Evolutionary conservation across 2,888 invertebrate genomes (phyloP).

Genomic region (Mantis religiosa): DNA sequence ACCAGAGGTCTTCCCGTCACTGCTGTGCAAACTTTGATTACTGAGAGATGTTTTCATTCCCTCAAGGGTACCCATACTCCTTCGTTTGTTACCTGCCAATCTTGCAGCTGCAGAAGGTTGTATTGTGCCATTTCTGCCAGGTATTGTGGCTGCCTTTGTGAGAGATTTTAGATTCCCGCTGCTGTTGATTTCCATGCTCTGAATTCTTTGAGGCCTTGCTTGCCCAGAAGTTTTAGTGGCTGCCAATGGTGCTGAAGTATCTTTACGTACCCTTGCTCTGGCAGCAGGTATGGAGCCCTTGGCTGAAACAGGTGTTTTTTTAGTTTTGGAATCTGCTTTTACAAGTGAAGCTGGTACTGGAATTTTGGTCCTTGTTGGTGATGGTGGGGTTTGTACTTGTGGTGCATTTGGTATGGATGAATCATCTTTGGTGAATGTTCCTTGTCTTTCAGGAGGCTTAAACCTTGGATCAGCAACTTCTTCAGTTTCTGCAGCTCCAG

Average conservation of each 20-base stretch:
- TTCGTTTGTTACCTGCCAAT: slow-evolving; percentile 24
- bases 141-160: slow-evolving; percentile 6
- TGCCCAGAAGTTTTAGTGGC: neutral
- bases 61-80: neutral
- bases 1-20: slow-evolving; percentile 15
- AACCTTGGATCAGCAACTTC: slow-evolving; percentile 41
- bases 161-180: neutral
- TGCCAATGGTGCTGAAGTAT: neutral
- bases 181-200: neutral
- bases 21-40: slow-evolving; percentile 36
- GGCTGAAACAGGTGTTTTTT: slow-evolving; percentile 25
- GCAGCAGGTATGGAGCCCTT: slow-evolving; percentile 26
- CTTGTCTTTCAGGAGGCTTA: slow-evolving; percentile 70
- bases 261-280: neutral
- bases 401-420: slow-evolving; percentile 43
- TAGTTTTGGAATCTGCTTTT: slow-evolving; percentile 29
- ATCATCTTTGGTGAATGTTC: slow-evolving; percentile 89
- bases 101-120: slow-evolving; percentile 23
- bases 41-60: slow-evolving; percentile 33
- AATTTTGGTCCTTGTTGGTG: slow-evolving; percentile 39
- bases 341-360: slow-evolving; percentile 24
- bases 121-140: slow-evolving; percentile 24
- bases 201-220: neutral
- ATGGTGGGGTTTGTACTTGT: slow-evolving; percentile 36
- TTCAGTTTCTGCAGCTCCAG: neutral